Evolutionary conservation across 1,140 invertebrate genomes (phyloP).

Genomic region (Acromyrmex heyeri): DNA sequence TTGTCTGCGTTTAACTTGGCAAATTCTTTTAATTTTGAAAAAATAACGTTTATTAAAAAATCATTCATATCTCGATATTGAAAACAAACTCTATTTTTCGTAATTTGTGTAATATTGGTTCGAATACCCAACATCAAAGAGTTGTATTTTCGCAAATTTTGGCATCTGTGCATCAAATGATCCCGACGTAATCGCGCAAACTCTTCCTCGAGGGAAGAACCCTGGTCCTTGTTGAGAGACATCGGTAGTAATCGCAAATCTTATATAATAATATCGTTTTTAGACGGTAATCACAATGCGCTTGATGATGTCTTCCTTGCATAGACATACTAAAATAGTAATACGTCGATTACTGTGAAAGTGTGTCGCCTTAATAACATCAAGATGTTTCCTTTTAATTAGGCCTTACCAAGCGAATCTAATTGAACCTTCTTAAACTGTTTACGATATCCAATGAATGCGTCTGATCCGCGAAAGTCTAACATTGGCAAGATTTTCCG

Average conservation of each 20-base stretch:
- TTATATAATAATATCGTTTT: constrained; percentile 61
- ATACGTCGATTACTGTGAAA: constrained; percentile 62
- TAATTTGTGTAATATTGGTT: not conserved
- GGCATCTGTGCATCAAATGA: constrained; percentile 55
- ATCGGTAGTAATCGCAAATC: constrained; percentile 56
- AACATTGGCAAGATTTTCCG: constrained; percentile 32
- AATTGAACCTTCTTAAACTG: constrained; percentile 55
- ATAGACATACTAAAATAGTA: constrained; percentile 44
- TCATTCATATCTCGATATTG: not conserved
- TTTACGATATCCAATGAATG: constrained; percentile 34
- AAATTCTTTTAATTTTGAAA: not conserved
- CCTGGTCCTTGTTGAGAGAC: constrained; percentile 74
- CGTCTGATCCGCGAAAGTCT: constrained; percentile 42
- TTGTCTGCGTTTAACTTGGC: not conserved
- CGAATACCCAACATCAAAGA: not conserved
- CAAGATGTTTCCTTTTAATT: constrained; percentile 54
- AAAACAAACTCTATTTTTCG: not conserved
- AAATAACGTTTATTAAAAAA: constrained; percentile 18
- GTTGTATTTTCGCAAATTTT: not conserved
- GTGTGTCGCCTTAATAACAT: constrained; percentile 37
- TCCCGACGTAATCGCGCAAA: constrained; percentile 56
- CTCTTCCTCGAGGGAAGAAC: constrained; percentile 30
- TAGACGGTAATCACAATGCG: constrained; percentile 77
- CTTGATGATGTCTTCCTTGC: constrained; percentile 73
- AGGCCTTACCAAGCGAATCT: constrained; percentile 70